Evolutionary conservation across 2,113 vertebrate species (phyloP), one percentile per base, ranked within the genome.

Genomic region (Rynchops niger): DNA sequence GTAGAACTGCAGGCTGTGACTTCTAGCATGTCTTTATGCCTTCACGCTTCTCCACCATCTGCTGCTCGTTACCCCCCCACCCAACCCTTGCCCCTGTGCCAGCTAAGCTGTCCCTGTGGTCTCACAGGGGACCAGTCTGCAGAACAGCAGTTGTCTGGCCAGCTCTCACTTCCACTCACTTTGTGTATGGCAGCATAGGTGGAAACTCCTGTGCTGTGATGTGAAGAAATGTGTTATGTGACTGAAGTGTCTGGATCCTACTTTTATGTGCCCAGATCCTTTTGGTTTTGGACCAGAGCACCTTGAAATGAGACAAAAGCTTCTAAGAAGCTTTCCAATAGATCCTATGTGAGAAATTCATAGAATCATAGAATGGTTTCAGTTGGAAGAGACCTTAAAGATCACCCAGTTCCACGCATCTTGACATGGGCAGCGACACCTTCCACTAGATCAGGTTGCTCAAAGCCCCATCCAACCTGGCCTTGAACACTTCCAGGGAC

Each of bases 21-120:
- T 87, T 87, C 42, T 69, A 86, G 55, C 18, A 20, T 47, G 59
- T 62, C 42, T 70, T 58, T 70, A 63, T 66, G n/a, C 32, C 26
- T 47, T 92, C 20, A 26, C 0, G 1, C 8, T 45, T 70, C 18
- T 76, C 32, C 25, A 69, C 42, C 55, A 73, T 45, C 55, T 63
- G 63, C 50, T 88, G 22, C 25, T 84, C 6, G 0, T 86, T 53
- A 70, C 22, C 6, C 23, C 9, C 17, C 40, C 5, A 40, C 11
- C 22, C 1, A 8, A 36, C 50, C n/a, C 22, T 73, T 1, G 0
- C 19, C 11, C 43, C 12, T 0, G 0, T 42, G 49, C 42, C 47
- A 78, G 59, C n/a, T 82, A n/a, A 50, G 20, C n/a, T 85, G 22
- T 63, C 38, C 43, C 29, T 0, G 1, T 9, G 14, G 43, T 36